These are phyloP conservation scores for Carollia perspicillata DNA, from an alignment of 2,113 vertebrate species.

Conservation along the genomic window DNA sequence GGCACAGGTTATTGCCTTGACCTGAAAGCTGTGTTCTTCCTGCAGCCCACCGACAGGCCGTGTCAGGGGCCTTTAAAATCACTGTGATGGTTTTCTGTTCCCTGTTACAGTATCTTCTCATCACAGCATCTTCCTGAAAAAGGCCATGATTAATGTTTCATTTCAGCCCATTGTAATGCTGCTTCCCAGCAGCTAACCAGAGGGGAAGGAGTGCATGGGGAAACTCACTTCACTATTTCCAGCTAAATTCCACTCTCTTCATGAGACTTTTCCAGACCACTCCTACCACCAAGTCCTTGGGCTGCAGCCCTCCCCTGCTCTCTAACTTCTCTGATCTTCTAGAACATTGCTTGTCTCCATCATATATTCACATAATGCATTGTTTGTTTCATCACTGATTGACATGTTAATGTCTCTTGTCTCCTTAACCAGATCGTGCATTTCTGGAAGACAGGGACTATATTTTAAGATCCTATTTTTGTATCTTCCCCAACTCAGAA, in stretches of 20 bases:
- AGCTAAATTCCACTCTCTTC: background rate
- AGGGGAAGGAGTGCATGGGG: too few species aligned
- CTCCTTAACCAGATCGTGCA: background rate
- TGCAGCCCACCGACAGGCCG: background rate
- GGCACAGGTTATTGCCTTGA: background rate
- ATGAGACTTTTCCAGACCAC: background rate
- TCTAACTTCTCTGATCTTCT: background rate
- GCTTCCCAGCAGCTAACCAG: background rate
- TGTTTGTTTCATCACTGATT: background rate
- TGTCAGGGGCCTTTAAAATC: background rate
- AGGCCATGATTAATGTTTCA: background rate
- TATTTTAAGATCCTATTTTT: constrained; percentile 9
- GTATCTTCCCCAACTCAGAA: background rate
- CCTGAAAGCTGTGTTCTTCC: background rate
- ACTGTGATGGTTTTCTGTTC: background rate
- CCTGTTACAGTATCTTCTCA: background rate
- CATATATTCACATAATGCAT: background rate
- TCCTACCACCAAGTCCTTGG: background rate
- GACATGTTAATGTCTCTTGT: background rate
- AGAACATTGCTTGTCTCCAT: background rate
- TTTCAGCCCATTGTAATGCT: background rate
- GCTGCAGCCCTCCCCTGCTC: background rate
- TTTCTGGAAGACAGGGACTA: background rate
- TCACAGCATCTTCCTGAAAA: constrained; percentile 13
- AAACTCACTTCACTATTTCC: background rate